Evolutionary conservation across 2,113 vertebrate genomes (phyloP), one percentile per base, ranked within the genome.

Genomic region (Neomonachus schauinslandi): DNA sequence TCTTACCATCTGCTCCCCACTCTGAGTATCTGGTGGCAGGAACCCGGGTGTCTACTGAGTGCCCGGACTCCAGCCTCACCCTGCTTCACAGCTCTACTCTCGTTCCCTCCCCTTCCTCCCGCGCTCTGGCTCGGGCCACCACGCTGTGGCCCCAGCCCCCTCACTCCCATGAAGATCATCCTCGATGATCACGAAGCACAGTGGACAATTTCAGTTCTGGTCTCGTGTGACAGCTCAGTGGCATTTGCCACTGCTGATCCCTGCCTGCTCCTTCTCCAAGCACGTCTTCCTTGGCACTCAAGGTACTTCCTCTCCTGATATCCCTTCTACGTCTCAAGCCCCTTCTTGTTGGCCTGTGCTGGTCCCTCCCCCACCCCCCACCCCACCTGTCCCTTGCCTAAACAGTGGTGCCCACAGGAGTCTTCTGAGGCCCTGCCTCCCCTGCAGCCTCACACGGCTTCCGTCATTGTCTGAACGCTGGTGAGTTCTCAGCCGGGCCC

Each of bases 401-500:
- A 80, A 46, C 0, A 3, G 49, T 0, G 8, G 59, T 61, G 33
- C 51, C 46, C 83, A 33, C 28, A 0, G 53, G 53, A 8, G 7
- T 53, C n/a, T 9, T 65, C 61, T 67, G 19, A 4, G 61, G 76
- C 49, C 42, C 49, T 13, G 4, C 15, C 6, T 55, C 77, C 69
- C 18, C 83, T 12, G 22, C 31, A 46, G 49, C 5, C 5, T 46
- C 28, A 36, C 55, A 7, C 0, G 24, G 61, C 95, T 71, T 63
- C 13, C 0, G 63, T 31, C 8, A 1, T 24, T 15, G 31, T 24
- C 31, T 11, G 55, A 65, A 28, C 0, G 2, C 24, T 4, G 39
- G 11, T 26, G 53, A 46, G 69, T 19, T 71, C 39, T 22, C 80
- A 57, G 42, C 67, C 74, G 55, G 42, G 59, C 61, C 80, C 55